Evolutionary conservation across 37 sponge, comb jelly and placozoan genomes (phyloP).

Genomic region (Spongia lamella): DNA sequence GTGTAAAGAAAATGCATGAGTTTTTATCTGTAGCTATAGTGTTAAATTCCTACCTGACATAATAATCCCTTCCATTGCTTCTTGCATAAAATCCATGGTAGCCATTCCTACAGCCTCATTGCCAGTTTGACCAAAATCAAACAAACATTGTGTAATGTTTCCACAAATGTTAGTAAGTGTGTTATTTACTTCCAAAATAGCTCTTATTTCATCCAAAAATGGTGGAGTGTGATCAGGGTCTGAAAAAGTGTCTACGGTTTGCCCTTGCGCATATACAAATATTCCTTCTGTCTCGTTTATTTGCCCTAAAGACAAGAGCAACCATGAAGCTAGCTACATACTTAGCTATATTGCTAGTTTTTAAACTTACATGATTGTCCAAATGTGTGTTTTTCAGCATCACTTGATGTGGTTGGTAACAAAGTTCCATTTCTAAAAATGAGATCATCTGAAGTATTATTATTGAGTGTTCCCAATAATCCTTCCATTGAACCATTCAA

Average conservation of each 20-base stretch:
- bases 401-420: too few species aligned
- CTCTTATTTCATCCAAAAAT: constrained; percentile 43
- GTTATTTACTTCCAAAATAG: constrained; percentile 1
- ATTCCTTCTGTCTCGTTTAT: constrained; percentile 34
- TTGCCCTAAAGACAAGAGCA: constrained; percentile 45
- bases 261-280: constrained; percentile 41
- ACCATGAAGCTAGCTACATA: neutral
- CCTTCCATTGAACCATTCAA: too few species aligned
- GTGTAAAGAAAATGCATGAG: neutral
- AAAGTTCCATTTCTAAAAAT: too few species aligned
- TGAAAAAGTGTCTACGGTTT: constrained; percentile 22
- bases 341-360: too few species aligned
- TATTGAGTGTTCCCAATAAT: too few species aligned
- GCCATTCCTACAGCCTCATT: constrained; percentile 28
- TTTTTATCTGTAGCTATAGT: neutral
- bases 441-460: too few species aligned
- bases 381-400: too few species aligned
- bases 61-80: neutral
- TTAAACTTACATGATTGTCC: too few species aligned
- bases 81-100: constrained; percentile 4
- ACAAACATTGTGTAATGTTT: constrained; percentile 38
- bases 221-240: constrained; percentile 46
- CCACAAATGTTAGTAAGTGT: constrained; percentile 20
- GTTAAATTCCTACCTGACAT: neutral
- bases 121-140: constrained; percentile 64